Evolutionary conservation across 2,113 vertebrate species (phyloP).

Genomic region (Ophthalmolycus amberensis): DNA sequence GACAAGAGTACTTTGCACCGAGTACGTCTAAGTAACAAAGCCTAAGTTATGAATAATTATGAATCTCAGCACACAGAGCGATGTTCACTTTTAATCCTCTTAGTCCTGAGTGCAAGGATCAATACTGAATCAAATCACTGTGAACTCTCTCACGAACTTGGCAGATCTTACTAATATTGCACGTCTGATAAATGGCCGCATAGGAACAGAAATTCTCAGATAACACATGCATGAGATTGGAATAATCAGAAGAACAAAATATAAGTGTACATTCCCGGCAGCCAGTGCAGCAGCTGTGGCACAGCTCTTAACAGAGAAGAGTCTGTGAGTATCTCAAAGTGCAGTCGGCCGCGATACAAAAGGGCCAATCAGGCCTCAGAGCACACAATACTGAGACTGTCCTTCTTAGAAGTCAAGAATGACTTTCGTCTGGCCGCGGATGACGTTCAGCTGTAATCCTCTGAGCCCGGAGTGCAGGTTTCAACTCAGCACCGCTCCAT

Average conservation of each 20-base stretch:
- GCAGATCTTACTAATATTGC: constrained; percentile 12
- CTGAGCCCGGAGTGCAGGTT: constrained; percentile 69
- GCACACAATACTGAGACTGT: constrained; percentile 53
- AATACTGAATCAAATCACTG: not conserved
- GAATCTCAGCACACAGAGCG: constrained; percentile 12
- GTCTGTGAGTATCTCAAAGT: constrained; percentile 40
- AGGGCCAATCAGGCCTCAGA: constrained; percentile 41
- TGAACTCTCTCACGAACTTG: constrained; percentile 1
- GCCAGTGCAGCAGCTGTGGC: not conserved
- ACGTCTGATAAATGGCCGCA: not conserved
- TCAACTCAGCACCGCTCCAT: constrained; percentile 44
- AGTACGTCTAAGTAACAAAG: not conserved
- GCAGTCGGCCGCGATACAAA: constrained; percentile 41
- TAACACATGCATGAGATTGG: not conserved
- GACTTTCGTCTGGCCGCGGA: constrained; percentile 54
- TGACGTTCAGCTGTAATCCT: constrained; percentile 69
- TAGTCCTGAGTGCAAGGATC: constrained; percentile 9
- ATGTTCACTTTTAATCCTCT: constrained; percentile 37
- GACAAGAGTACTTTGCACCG: not conserved
- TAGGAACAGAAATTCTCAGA: not conserved
- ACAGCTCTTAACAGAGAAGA: constrained; percentile 15
- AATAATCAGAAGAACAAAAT: constrained; percentile 15
- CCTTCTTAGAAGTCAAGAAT: constrained; percentile 66
- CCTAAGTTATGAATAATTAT: constrained; percentile 34
- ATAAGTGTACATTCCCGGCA: not conserved